Conservation (phyloP, 2,888 invertebrate genomes). For the Sarcophaga caerulescens region DNA sequence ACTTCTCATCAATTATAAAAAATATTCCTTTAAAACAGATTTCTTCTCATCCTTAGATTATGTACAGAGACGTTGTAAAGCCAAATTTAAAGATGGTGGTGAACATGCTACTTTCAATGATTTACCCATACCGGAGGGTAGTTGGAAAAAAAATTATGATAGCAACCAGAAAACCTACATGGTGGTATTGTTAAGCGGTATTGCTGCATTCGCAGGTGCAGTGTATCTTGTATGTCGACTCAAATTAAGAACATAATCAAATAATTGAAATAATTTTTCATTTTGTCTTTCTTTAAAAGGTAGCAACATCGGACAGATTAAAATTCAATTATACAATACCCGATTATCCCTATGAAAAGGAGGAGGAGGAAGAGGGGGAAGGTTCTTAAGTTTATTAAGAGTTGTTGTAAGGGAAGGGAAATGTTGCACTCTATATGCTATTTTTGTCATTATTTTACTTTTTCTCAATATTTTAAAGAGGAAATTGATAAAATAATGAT, state of each 20-base stretch:
- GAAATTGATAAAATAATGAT: too few species aligned
- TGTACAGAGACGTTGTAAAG: not conserved
- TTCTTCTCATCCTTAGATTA: conserved; percentile 2
- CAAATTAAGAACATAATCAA: not conserved
- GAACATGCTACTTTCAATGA: conserved; percentile 61
- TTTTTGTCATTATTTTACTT: too few species aligned
- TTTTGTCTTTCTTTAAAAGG: conserved; percentile 30
- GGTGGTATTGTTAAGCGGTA: conserved; percentile 47
- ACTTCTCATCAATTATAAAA: too few species aligned
- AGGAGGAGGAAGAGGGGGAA: not conserved
- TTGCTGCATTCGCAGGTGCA: conserved; percentile 31
- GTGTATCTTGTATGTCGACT: conserved; percentile 32
- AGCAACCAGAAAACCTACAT: conserved; percentile 34
- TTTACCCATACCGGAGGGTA: conserved; percentile 55
- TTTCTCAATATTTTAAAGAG: too few species aligned
- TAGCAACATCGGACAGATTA: conserved; percentile 41
- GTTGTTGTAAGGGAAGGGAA: not conserved
- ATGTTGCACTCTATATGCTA: too few species aligned
- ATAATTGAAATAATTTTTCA: not conserved
- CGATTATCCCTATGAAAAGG: conserved; percentile 62
- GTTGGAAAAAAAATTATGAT: conserved; percentile 55
- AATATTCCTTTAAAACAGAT: too few species aligned
- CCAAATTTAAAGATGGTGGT: conserved; percentile 62
- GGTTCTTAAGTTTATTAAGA: not conserved
- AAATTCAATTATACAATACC: conserved; percentile 47